Conservation (phyloP, 2,888 invertebrate genomes). For the Leptodirus hochenwartii region DNA sequence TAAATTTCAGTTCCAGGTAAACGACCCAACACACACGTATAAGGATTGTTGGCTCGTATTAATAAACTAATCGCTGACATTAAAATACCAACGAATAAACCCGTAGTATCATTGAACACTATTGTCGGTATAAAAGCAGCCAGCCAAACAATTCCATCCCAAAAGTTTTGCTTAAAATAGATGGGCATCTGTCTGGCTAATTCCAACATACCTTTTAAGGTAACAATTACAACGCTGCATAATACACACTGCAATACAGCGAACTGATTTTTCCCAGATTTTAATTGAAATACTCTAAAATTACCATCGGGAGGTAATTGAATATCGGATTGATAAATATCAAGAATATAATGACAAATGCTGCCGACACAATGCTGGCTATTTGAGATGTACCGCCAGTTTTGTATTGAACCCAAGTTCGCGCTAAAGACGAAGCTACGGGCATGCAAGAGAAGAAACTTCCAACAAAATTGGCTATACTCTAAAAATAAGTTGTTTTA, state of each 20-base stretch:
- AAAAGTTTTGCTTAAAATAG: conserved; percentile 58
- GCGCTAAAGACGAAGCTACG: conserved; percentile 51
- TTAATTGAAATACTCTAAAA: too few species aligned
- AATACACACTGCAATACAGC: conserved; percentile 57
- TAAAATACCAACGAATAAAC: conserved; percentile 55
- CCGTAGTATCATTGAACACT: conserved; percentile 60
- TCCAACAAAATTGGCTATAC: conserved; percentile 55
- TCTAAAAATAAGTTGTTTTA: conserved; percentile 37
- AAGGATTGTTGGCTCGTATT: conserved; percentile 47
- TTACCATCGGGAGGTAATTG: conserved; percentile 50
- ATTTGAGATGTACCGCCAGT: conserved; percentile 62
- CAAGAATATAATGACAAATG: conserved; percentile 44
- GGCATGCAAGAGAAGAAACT: conserved; percentile 59
- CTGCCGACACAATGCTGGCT: conserved; percentile 48
- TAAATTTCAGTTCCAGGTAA: conserved; percentile 60
- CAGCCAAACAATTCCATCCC: conserved; percentile 70
- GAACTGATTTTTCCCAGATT: too few species aligned
- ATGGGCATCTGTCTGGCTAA: conserved; percentile 49
- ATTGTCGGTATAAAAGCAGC: conserved; percentile 59
- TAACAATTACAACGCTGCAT: conserved; percentile 66
- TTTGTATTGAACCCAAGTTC: conserved; percentile 63
- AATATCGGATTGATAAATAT: conserved; percentile 58
- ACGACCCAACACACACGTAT: conserved; percentile 48
- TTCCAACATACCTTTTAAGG: conserved; percentile 63
- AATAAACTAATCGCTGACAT: conserved; percentile 57